Conservation (phyloP, 2,113 vertebrate genomes). For the Grallaria varia region DNA sequence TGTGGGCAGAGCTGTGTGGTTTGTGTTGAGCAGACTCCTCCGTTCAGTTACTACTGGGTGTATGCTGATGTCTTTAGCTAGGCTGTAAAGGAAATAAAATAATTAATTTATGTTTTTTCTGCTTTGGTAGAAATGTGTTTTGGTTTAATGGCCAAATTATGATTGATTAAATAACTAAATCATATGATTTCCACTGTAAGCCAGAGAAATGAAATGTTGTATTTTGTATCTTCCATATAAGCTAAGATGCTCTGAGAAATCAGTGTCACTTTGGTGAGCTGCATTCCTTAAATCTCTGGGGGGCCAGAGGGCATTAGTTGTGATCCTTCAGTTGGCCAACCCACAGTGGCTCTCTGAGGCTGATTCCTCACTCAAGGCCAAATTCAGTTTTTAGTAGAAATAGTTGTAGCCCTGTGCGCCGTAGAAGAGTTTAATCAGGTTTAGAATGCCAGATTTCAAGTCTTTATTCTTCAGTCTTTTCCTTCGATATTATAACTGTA, state of each 20-base stretch:
- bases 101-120: neutral
- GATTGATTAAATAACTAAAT: neutral
- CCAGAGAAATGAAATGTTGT: neutral
- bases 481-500: neutral
- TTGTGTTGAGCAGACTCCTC: neutral
- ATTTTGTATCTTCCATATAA: neutral
- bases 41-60: neutral
- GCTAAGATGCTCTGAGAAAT: neutral
- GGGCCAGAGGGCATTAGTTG: neutral
- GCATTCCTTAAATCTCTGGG: neutral
- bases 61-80: neutral
- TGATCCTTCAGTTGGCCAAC: neutral
- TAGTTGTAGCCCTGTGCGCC: neutral
- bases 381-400: neutral
- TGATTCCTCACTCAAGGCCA: neutral
- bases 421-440: neutral
- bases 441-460: neutral
- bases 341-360: neutral
- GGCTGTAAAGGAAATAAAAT: neutral
- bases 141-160: neutral
- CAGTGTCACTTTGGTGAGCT: neutral
- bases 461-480: neutral
- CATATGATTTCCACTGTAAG: neutral
- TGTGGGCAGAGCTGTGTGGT: neutral
- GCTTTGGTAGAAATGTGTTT: neutral